Evolutionary conservation across 2,797 vertebrate species (phyloP).

Genomic region (Philypnodon macrostomus): DNA sequence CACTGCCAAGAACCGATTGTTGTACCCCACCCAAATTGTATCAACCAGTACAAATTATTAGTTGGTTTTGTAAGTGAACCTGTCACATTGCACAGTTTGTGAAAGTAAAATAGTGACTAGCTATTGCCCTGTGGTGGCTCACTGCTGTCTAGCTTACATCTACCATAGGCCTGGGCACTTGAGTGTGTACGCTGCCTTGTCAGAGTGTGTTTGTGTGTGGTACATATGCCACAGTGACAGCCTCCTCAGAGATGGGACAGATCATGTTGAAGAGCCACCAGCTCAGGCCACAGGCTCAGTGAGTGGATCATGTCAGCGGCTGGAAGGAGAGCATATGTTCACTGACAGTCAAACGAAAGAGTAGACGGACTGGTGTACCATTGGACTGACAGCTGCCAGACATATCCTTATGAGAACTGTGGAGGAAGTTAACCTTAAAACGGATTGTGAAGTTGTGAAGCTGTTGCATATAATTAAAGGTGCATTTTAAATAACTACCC

Average conservation of each 20-base stretch:
- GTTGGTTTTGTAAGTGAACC: too few relatives aligned
- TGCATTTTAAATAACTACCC: too few relatives aligned
- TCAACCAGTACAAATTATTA: too few relatives aligned
- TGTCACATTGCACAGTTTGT: too few relatives aligned
- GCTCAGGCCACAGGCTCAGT: conserved; percentile 65
- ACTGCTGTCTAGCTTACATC: conserved; percentile 18
- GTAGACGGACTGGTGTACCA: conserved; percentile 62
- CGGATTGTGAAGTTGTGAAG: too few relatives aligned
- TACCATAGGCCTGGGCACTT: conserved; percentile 7
- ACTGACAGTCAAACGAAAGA: conserved; percentile 62
- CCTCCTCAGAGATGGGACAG: conserved; percentile 68
- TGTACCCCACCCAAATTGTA: too few relatives aligned
- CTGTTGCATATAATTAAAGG: too few relatives aligned
- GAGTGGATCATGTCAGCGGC: conserved; percentile 73
- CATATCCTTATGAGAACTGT: conserved; percentile 23
- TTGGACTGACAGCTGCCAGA: conserved; percentile 77
- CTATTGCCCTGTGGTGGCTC: conserved; percentile 23
- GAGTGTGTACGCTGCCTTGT: conserved; percentile 52
- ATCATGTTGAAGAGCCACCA: conserved; percentile 71
- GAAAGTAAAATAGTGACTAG: conserved; percentile 23
- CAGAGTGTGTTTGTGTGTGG: conserved; percentile 66
- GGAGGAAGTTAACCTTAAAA: background rate
- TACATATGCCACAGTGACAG: conserved; percentile 69
- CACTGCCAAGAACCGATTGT: too few relatives aligned
- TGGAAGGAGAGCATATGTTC: conserved; percentile 70